Evolutionary conservation across 2,888 invertebrate genomes (phyloP).

Genomic region (Blera fallax): DNA sequence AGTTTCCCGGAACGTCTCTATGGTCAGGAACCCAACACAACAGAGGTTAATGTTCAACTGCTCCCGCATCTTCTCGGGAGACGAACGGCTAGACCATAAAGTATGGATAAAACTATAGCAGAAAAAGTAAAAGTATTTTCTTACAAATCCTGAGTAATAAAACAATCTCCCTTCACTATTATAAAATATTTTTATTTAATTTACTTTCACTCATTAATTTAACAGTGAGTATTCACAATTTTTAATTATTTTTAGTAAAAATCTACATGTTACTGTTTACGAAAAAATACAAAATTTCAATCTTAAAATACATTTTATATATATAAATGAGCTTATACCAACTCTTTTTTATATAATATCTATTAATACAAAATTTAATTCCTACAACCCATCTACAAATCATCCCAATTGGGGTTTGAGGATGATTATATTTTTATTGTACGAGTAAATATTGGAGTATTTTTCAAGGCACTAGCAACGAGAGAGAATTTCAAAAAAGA

Average conservation of each 20-base stretch:
- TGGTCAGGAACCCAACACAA: no score
- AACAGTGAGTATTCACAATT: conserved; percentile 43
- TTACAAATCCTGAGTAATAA: background rate
- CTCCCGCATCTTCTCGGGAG: no score
- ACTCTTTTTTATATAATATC: background rate
- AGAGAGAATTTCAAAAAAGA: conserved; percentile 1
- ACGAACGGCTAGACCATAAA: no score
- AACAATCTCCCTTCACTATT: background rate
- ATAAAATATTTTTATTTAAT: conserved; percentile 1
- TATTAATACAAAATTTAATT: conserved; percentile 11
- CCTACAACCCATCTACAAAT: background rate
- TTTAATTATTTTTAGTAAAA: conserved; percentile 20
- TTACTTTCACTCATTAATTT: conserved; percentile 20
- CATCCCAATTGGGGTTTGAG: conserved; percentile 3
- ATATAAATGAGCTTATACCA: conserved; percentile 10
- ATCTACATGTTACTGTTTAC: background rate
- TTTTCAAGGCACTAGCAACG: conserved; percentile 67
- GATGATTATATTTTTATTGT: conserved; percentile 3
- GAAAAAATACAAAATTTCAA: conserved; percentile 3
- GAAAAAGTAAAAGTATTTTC: no score
- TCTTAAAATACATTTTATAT: conserved; percentile 26
- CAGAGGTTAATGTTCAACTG: no score
- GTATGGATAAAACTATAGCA: no score
- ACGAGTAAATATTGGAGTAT: conserved; percentile 60
- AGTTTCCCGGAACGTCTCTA: no score